These are phyloP conservation scores for Brachymystax lenok DNA, from an alignment of 2,797 vertebrate genomes.

Conservation along the genomic window DNA sequence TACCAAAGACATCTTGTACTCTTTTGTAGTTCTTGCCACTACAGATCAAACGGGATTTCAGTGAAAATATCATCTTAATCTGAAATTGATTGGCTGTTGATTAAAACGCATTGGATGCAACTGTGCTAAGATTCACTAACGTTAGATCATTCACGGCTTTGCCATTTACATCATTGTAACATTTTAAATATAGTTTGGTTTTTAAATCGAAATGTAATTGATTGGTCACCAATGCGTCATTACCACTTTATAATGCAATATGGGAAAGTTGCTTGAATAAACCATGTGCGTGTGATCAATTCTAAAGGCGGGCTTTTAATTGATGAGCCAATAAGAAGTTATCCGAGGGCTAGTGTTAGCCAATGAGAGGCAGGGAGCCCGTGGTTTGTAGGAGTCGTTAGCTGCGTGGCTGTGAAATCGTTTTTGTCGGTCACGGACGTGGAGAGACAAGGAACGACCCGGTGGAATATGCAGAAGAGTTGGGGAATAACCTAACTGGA, in stretches of 20 bases:
- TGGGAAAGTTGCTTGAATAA: neutral
- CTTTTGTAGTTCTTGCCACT: too few relatives aligned
- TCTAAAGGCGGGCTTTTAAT: slow-evolving; percentile 11
- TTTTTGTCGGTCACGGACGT: slow-evolving; percentile 15
- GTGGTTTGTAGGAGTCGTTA: slow-evolving; percentile 32
- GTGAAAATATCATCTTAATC: too few relatives aligned
- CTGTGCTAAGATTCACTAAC: too few relatives aligned
- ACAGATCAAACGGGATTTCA: too few relatives aligned
- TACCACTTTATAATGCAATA: neutral
- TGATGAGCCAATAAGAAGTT: slow-evolving; percentile 52
- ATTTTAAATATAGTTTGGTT: neutral
- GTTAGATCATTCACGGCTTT: neutral
- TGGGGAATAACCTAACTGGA: neutral
- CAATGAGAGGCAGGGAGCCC: slow-evolving; percentile 42
- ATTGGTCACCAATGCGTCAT: too few relatives aligned
- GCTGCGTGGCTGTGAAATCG: slow-evolving; percentile 42
- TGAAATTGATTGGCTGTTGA: too few relatives aligned
- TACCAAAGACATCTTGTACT: too few relatives aligned
- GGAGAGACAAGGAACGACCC: too few relatives aligned
- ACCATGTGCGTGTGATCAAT: neutral
- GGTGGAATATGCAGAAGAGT: neutral
- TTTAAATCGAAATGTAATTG: neutral
- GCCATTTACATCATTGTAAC: neutral
- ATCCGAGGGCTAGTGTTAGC: slow-evolving; percentile 16
- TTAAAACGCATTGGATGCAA: too few relatives aligned